Conservation (phyloP, 2,113 vertebrate species). For the Picathartes gymnocephalus region DNA sequence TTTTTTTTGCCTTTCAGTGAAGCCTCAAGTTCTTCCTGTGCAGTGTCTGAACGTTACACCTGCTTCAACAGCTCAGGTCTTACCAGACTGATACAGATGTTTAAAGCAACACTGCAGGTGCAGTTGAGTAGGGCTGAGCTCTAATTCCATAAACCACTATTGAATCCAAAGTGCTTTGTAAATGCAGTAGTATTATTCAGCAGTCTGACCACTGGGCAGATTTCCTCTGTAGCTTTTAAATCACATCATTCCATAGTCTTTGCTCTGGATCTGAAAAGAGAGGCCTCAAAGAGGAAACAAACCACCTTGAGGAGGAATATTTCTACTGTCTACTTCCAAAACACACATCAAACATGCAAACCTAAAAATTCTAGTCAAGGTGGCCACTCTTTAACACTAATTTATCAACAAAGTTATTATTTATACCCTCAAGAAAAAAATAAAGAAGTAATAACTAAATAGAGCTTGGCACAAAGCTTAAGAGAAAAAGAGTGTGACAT, state of each 20-base stretch:
- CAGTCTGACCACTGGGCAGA: not conserved
- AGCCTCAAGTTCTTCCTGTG: not conserved
- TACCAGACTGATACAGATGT: not conserved
- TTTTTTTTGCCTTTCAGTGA: not conserved
- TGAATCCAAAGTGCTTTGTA: constrained; percentile 4
- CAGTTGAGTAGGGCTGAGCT: not conserved
- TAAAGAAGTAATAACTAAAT: not conserved
- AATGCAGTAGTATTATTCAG: not conserved
- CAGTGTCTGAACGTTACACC: not conserved
- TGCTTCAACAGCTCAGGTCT: constrained; percentile 6
- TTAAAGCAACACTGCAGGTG: not conserved
- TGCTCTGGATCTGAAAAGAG: constrained; percentile 16
- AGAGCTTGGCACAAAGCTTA: not conserved
- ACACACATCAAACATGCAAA: not conserved
- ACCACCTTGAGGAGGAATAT: not conserved
- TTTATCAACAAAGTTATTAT: not conserved
- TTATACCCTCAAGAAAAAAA: not conserved
- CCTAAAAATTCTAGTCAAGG: not conserved
- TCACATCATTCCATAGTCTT: not conserved
- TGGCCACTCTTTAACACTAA: not conserved
- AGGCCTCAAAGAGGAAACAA: not conserved
- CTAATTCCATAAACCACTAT: constrained; percentile 1
- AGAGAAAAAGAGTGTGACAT: not conserved
- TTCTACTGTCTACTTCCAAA: not conserved
- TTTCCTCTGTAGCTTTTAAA: constrained; percentile 10